Base-by-base conservation (phyloP, 2,888 invertebrate species). In the Drosophila ustulata region DNA sequence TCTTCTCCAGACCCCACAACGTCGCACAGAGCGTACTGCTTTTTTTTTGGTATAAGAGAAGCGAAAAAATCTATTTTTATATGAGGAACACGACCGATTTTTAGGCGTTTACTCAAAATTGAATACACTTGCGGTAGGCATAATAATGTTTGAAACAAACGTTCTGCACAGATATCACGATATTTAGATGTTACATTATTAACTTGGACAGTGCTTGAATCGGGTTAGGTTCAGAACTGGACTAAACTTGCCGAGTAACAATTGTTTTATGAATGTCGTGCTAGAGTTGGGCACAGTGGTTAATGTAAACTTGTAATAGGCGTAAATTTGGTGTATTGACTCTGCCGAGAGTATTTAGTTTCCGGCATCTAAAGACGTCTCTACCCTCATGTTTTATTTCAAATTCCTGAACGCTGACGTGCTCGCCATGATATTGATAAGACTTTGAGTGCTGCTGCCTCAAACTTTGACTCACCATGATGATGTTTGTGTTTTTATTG, bases 391-490 rank as follows among this genome's bases (percentile, higher is more conserved):
- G 39, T 53, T 43, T 49, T 43, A 46, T 61, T 30, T 65, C 32
- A 25, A 46, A 71, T 74, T 59, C 61, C 62, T 55, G 57, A 55
- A 55, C 53, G 63, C 63, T 66, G 67, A 71, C 67, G 53, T 52
- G 46, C 64, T 71, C 58, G 37, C 23, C n/a, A 28, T 32, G 51
- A 26, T 37, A 47, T 58, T 82, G 82, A 79, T 79, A 82, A 80
- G 70, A 37, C 39, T 59, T 72, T 68, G 64, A 80, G 76, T 56
- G 51, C 43, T 66, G 66, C 51, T 66, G 68, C 57, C 75, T 75
- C 71, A 71, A 65, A 69, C 71, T 78, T 66, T 72, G 69, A 65
- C 68, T 82, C 67, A 70, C 58, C 64, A 56, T 45, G 52, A 28
- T 59, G 62, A 52, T 57, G 50, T 39, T 62, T 58, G 41, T 57